These are phyloP conservation scores for Oncorhynchus masou DNA, from an alignment of 2,113 vertebrate species.

Conservation along the genomic window DNA sequence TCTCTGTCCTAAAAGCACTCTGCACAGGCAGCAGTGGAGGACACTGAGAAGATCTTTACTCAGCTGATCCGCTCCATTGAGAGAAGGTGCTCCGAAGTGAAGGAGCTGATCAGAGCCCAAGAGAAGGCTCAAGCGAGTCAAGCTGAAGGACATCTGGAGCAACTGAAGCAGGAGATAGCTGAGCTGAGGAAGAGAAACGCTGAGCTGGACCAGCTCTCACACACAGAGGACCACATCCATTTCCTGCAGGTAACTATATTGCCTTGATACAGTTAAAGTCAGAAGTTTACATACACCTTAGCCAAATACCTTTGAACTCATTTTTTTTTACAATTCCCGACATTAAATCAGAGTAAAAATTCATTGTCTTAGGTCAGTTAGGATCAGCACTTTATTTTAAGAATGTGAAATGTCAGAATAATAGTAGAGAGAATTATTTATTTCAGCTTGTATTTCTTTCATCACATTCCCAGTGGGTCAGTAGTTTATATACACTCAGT, in stretches of 20 bases:
- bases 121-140: slow-evolving; percentile 13
- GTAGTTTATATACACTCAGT: no score
- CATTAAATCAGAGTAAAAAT: no score
- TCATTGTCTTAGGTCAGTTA: no score
- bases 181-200: slow-evolving; percentile 23
- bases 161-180: slow-evolving; percentile 16
- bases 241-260: slow-evolving; percentile 20
- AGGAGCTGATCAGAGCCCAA: slow-evolving; percentile 27
- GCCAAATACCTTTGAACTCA: no score
- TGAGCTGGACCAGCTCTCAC: slow-evolving; percentile 27
- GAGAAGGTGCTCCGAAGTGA: slow-evolving; percentile 15
- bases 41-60: slow-evolving; percentile 29
- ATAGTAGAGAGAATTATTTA: no score
- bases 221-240: slow-evolving; percentile 23
- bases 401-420: no score
- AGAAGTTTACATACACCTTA: no score
- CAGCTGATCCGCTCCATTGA: slow-evolving; percentile 22
- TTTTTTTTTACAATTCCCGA: no score
- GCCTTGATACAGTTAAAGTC: no score
- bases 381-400: no score
- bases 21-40: slow-evolving; percentile 15
- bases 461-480: no score
- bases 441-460: no score
- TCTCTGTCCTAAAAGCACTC: slow-evolving; percentile 11
- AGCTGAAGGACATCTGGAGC: slow-evolving; percentile 10